Evolutionary conservation across 2,797 vertebrate species (phyloP).

Genomic region (Gambelia wislizenii): DNA sequence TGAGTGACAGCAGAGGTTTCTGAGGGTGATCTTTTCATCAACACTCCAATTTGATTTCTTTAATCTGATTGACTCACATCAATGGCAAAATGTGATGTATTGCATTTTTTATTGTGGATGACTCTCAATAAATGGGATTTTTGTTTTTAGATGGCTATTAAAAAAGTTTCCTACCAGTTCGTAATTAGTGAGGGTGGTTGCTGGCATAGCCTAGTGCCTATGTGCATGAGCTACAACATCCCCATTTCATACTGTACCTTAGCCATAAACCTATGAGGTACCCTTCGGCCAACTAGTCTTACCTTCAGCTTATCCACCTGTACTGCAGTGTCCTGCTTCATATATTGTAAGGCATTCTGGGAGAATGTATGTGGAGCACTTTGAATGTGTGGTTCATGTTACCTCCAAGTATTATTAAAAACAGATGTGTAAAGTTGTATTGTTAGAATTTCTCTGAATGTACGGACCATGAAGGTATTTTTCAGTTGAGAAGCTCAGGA

Average conservation of each 20-base stretch:
- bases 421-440: background rate
- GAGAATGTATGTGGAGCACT: background rate
- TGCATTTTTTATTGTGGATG: background rate
- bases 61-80: background rate
- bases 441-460: slow-evolving; percentile 1
- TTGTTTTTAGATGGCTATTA: background rate
- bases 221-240: background rate
- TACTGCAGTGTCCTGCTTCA: background rate
- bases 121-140: background rate
- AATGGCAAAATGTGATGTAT: background rate
- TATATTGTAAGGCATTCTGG: background rate
- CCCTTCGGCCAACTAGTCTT: background rate
- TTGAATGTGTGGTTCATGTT: background rate
- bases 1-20: background rate
- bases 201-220: background rate
- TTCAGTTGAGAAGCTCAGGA: background rate
- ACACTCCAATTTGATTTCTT: background rate
- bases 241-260: background rate
- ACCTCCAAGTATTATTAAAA: background rate
- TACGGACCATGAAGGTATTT: background rate
- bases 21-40: background rate
- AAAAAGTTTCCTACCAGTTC: background rate
- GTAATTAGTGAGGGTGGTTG: background rate
- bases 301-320: background rate
- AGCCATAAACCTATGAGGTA: background rate